Evolutionary conservation across 2,113 vertebrate genomes (phyloP).

Genomic region (Pelobates fuscus): DNA sequence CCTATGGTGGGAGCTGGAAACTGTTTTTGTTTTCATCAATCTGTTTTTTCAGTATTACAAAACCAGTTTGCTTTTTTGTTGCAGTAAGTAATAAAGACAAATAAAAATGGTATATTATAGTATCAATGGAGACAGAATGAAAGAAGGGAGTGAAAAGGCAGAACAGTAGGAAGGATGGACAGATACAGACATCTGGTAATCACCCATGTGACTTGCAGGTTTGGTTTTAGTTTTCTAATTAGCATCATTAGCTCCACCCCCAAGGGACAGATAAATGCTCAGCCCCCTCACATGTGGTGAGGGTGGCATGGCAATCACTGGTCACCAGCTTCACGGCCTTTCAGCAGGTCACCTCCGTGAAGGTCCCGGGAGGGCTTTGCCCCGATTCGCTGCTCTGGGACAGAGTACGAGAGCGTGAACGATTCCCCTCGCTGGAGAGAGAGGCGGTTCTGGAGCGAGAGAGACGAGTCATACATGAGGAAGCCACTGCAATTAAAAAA

Average conservation of each 20-base stretch:
- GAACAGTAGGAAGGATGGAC: conserved; percentile 59
- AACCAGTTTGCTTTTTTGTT: too few species aligned
- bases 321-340: conserved; percentile 47
- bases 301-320: conserved; percentile 42
- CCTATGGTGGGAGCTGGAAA: too few species aligned
- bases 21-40: too few species aligned
- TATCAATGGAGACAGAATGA: too few species aligned
- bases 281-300: conserved; percentile 53
- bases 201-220: conserved; percentile 48
- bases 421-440: conserved; percentile 83
- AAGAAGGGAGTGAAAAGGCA: neutral
- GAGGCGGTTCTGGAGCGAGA: conserved; percentile 89
- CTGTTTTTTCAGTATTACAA: too few species aligned
- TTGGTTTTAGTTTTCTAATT: conserved; percentile 51
- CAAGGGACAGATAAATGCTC: conserved; percentile 30
- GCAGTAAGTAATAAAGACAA: conserved; percentile 1
- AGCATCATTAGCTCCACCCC: conserved; percentile 43
- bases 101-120: too few species aligned
- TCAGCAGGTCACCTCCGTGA: conserved; percentile 90
- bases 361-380: conserved; percentile 74
- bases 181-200: conserved; percentile 57
- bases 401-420: conserved; percentile 82
- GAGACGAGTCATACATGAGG: conserved; percentile 89
- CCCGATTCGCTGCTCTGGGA: conserved; percentile 87
- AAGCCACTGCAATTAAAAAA: conserved; percentile 76